phyloP scores from a whole-genome alignment of 2,888 invertebrate genomes.

The Hetaerina titia region DNA sequence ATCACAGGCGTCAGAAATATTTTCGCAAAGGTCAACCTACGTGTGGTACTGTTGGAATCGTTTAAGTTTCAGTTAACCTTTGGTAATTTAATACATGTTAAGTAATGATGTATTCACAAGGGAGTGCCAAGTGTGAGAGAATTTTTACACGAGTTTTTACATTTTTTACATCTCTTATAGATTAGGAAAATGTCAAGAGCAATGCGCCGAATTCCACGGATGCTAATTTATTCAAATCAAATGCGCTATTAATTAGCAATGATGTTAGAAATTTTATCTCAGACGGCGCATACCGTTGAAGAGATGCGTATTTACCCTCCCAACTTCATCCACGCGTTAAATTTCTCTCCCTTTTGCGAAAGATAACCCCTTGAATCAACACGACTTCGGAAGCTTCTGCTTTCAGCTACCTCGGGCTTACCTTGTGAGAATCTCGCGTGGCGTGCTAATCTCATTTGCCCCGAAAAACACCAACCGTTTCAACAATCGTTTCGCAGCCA shows the following conservation, averaged over 20 bases:
- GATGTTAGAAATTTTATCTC: constrained; percentile 15
- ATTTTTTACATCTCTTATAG: background rate
- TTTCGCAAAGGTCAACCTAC: too few species aligned
- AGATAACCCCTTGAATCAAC: constrained; percentile 30
- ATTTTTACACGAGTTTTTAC: background rate
- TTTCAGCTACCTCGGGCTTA: background rate
- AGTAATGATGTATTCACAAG: too few species aligned
- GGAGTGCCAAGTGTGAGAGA: too few species aligned
- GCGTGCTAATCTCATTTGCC: constrained; percentile 20
- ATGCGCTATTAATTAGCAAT: constrained; percentile 21
- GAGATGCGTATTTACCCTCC: background rate
- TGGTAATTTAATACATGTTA: too few species aligned
- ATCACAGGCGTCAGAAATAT: too few species aligned
- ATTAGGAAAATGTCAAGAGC: background rate
- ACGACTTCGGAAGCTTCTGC: background rate
- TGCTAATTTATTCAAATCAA: constrained; percentile 3
- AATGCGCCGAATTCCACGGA: background rate
- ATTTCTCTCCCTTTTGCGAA: constrained; percentile 24
- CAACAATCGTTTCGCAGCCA: constrained; percentile 32
- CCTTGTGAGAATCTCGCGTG: constrained; percentile 21
- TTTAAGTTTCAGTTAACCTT: too few species aligned
- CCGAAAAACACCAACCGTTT: constrained; percentile 7
- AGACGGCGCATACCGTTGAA: background rate
- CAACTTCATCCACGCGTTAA: background rate
- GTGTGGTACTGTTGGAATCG: too few species aligned